Percentiles rank a stretch among this genome's conserved stretches.
These are phyloP conservation scores for Tetropium fuscum DNA, from an alignment of 2,888 invertebrate species.

Conservation along the genomic window DNA sequence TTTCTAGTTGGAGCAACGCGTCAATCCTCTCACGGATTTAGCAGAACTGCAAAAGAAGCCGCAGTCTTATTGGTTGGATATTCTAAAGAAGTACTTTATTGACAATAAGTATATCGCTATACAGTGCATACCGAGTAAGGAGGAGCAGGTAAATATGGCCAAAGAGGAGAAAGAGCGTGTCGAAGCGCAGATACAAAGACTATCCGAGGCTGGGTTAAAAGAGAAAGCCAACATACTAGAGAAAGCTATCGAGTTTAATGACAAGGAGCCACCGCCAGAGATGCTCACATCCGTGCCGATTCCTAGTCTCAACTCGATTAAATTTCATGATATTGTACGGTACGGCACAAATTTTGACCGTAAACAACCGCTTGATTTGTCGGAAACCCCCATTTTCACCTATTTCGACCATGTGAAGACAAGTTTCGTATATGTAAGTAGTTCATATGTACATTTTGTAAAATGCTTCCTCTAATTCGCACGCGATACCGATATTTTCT, in stretches of 20 bases:
- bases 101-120: constrained; percentile 74
- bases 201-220: constrained; percentile 78
- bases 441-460: not conserved
- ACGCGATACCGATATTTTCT: constrained; percentile 42
- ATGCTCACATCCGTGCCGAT: constrained; percentile 81
- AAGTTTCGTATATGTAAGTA: constrained; percentile 86
- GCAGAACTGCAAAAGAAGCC: constrained; percentile 73
- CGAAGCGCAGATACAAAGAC: constrained; percentile 71
- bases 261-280: constrained; percentile 78
- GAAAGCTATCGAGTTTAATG: constrained; percentile 81
- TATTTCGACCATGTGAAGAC: constrained; percentile 84
- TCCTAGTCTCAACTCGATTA: constrained; percentile 79
- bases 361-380: constrained; percentile 70
- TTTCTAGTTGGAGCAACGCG: constrained; percentile 73
- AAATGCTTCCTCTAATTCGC: not conserved
- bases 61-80: constrained; percentile 77
- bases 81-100: constrained; percentile 77
- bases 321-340: constrained; percentile 71
- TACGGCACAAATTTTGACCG: constrained; percentile 64
- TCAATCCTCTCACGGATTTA: constrained; percentile 76
- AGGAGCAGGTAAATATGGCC: constrained; percentile 75
- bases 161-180: constrained; percentile 80
- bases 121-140: constrained; percentile 74
- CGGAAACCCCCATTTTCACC: constrained; percentile 78
- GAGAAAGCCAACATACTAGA: constrained; percentile 72